phyloP scores from a whole-genome alignment of 2,888 invertebrate genomes.

The Amiota communis region DNA sequence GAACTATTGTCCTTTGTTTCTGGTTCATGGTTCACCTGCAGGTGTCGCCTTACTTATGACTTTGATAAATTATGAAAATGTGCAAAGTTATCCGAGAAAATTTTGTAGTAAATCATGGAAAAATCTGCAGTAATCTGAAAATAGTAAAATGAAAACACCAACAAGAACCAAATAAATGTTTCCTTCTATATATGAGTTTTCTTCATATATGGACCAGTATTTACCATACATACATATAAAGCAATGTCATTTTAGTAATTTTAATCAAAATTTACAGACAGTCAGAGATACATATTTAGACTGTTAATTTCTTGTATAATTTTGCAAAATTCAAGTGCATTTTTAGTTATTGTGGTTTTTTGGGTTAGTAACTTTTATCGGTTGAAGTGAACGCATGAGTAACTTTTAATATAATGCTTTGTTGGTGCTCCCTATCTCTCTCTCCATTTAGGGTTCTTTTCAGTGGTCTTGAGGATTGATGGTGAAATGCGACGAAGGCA shows the following conservation, averaged over 20 bases:
- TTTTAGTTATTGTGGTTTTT: background rate
- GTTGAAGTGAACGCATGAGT: slow-evolving; percentile 45
- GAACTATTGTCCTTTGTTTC: too few relatives aligned
- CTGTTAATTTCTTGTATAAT: background rate
- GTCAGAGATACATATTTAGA: background rate
- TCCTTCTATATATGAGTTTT: too few relatives aligned
- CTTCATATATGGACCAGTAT: too few relatives aligned
- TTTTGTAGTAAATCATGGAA: slow-evolving; percentile 65
- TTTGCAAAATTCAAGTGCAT: background rate
- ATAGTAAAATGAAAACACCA: background rate
- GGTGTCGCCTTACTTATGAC: slow-evolving; percentile 12
- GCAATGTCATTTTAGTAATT: slow-evolving; percentile 49
- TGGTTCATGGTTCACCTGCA: background rate
- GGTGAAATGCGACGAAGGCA: slow-evolving; percentile 1
- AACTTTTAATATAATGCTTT: slow-evolving; percentile 35
- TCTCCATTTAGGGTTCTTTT: too few relatives aligned
- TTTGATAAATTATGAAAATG: slow-evolving; percentile 58
- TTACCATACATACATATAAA: too few relatives aligned
- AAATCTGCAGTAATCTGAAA: slow-evolving; percentile 10
- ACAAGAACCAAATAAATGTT: background rate
- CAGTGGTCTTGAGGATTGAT: too few relatives aligned
- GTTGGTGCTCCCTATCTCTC: too few relatives aligned
- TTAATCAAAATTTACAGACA: slow-evolving; percentile 17
- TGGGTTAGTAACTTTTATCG: slow-evolving; percentile 35
- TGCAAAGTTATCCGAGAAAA: slow-evolving; percentile 51